phyloP scores from a whole-genome alignment of 2,113 vertebrate species.

The Aviceda subcristata region DNA sequence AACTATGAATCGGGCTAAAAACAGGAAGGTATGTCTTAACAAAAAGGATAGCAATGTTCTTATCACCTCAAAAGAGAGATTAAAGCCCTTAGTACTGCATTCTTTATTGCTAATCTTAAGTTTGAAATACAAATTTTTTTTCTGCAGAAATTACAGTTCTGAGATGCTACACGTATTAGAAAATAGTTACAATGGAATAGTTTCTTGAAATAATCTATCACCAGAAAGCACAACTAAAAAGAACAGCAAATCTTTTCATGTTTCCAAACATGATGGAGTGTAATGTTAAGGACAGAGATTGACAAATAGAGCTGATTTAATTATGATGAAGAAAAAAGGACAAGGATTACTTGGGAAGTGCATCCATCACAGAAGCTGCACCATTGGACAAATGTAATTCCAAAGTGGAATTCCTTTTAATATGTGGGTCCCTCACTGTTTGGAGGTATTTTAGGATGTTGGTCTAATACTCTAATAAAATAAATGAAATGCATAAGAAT shows the following conservation, averaged over 20 bases:
- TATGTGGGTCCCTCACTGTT: not conserved
- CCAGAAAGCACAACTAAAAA: not conserved
- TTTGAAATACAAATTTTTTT: not conserved
- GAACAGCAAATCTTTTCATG: not conserved
- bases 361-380: not conserved
- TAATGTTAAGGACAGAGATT: not conserved
- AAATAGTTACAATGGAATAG: not conserved
- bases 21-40: not conserved
- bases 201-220: not conserved
- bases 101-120: not conserved
- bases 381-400: not conserved
- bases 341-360: not conserved
- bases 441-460: not conserved
- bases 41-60: not conserved
- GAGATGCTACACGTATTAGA: not conserved
- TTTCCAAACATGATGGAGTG: not conserved
- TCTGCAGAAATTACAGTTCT: not conserved
- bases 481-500: not conserved
- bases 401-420: not conserved
- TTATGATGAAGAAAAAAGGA: not conserved
- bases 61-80: constrained; percentile 7
- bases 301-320: not conserved
- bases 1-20: constrained; percentile 27
- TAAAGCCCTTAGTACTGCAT: not conserved
- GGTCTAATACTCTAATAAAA: not conserved